Base-by-base conservation (phyloP, 2,797 vertebrate genomes). In the Taenioides sp. region DNA sequence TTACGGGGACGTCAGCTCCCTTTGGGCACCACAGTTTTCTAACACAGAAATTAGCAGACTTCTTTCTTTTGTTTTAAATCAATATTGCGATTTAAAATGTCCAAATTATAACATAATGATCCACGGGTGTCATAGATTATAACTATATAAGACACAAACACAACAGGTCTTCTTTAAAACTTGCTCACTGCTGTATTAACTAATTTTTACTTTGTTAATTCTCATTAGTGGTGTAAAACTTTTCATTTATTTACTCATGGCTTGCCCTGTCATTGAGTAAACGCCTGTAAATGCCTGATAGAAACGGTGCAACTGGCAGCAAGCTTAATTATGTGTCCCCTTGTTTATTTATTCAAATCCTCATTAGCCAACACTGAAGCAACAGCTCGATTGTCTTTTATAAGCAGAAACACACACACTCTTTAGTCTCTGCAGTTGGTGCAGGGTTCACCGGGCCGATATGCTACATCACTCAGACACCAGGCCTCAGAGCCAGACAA, bases 281-380 rank as follows among this genome's bases (percentile, higher is more conserved):
- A 58, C 68, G 65, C 80, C 68, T 78, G 80, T 58, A 55, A 70
- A 54, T 71, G 23, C 2, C n/a, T 74, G 80, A 86, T 81, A 74
- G 80, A 58, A 79, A 71, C 12, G 43, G 63, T 27, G 49, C 47
- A 58, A 55, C 23, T 61, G 64, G 71, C 37, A 67, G 49, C 58
- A 0, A 4, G 65, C 80, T 70, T 74, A 67, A 71, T 73, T 64
- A 27, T 11, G 57, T 43, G 20, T 65, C 34, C 16, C 27, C 47
- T 84, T 77, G 2, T 64, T 70, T 52, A 55, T 77, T 72, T 72
- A 71, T 78, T 77, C 31, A 18, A 52, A 60, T 64, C 43, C 49
- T 74, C 49, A 69, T 77, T 58, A 77, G 67, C 64, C 27, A n/a
- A 72, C 57, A 34, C 22, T 37, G 65, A 7, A 67, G 58, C 52